Base-by-base conservation (phyloP, 2,797 vertebrate genomes). In the Mergus octosetaceus region DNA sequence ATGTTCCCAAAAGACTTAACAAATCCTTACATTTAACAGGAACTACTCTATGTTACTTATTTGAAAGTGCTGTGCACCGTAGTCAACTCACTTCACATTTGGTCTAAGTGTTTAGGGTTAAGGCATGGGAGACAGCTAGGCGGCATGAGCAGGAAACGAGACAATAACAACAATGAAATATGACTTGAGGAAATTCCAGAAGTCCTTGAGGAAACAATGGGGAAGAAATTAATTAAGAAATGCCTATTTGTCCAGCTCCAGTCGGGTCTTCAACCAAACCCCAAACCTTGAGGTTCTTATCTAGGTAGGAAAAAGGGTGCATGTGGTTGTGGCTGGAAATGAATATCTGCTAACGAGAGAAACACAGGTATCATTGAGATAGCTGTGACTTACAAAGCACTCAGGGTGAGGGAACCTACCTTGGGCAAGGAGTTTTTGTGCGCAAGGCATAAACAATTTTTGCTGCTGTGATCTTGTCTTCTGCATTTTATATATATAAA, bases 151-250 rank as follows among this genome's bases (percentile, higher is more conserved):
- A 84, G 78, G 82, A 93, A 91, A 88, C 21, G 6, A 68, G 64
- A 79, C 41, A 61, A 24, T 64, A 68, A 61, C 53, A 64, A 57
- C 86, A 22, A 36, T 45, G 65, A 85, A 86, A 57, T 61, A 65
- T 13, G 25, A 51, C 60, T 70, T 68, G 20, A 89, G 71, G 65
- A 93, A 93, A 90, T 95, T 82, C 83, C 87, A 75, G 39, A 85
- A 92, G 66, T 90, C 66, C 32, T 76, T 77, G 62, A 84, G 56
- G 32, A 91, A 94, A 84, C 70, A 85, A 83, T 76, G 54, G 38
- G 34, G 41, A 91, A 78, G 15, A 70, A 66, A 62, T 38, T 81
- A 73, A 77, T 85, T 83, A 68, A 79, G 56, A 45, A 61, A 90
- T 10, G 32, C 32, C 39, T 90, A 32, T 86, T 81, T 70, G 10